phyloP scores from a whole-genome alignment of 2,797 vertebrate genomes.

The Uromys caudimaculatus region DNA sequence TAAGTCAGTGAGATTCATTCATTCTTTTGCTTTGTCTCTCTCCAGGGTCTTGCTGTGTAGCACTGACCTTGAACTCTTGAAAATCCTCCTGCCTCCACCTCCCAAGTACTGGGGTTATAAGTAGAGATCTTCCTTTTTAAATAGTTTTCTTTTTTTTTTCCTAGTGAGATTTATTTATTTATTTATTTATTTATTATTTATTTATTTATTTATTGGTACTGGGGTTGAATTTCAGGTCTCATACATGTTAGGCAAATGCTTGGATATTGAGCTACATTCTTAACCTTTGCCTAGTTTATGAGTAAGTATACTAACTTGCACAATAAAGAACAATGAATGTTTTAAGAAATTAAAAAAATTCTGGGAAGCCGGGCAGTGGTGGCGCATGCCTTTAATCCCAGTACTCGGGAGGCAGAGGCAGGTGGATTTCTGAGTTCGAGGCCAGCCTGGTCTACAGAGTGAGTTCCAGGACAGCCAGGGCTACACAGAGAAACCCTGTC shows the following conservation, averaged over 20 bases:
- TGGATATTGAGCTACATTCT: background rate
- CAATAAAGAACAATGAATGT: constrained; percentile 31
- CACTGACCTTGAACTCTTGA: background rate
- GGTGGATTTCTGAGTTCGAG: too few relatives aligned
- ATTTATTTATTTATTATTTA: background rate
- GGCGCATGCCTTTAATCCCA: too few relatives aligned
- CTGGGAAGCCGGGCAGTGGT: too few relatives aligned
- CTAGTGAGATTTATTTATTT: background rate
- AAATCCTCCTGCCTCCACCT: background rate
- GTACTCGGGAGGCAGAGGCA: too few relatives aligned
- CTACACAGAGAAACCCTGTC: too few relatives aligned
- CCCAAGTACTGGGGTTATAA: background rate
- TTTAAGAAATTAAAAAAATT: constrained; percentile 15
- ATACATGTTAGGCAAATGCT: background rate
- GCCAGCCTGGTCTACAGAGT: too few relatives aligned
- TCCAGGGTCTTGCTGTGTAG: background rate
- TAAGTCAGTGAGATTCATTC: background rate
- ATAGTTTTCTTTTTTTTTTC: background rate
- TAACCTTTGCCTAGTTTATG: constrained; percentile 13
- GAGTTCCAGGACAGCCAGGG: too few relatives aligned
- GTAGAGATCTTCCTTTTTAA: background rate
- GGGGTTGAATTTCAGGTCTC: background rate
- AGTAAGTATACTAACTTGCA: constrained; percentile 2
- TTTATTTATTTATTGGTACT: background rate
- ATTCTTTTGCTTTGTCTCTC: background rate